Conservation (phyloP, 2,113 vertebrate genomes). For the Pelecanoides urinatrix region DNA sequence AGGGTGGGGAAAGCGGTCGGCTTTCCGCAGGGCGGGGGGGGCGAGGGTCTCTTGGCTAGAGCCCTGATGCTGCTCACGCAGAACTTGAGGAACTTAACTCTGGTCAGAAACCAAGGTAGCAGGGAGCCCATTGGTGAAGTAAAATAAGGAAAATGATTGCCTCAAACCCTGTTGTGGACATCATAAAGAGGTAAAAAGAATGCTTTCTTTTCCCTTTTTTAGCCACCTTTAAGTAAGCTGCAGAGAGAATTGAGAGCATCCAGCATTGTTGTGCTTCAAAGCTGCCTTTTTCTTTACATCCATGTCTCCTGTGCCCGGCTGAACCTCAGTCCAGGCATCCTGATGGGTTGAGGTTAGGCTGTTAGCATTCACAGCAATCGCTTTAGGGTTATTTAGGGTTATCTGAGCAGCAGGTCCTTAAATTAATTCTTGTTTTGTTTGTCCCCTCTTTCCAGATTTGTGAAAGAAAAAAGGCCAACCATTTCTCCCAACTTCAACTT, state of each 20-base stretch:
- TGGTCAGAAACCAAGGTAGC: background rate
- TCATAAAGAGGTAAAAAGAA: background rate
- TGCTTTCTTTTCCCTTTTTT: background rate
- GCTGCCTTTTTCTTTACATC: background rate
- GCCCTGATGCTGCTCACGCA: background rate
- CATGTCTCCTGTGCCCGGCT: background rate
- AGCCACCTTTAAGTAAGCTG: background rate
- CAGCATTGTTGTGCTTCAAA: background rate
- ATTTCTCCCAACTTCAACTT: conserved; percentile 87
- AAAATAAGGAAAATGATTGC: background rate
- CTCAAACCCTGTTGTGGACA: background rate
- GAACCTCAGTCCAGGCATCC: background rate
- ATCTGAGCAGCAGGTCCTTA: background rate
- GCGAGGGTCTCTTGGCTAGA: background rate
- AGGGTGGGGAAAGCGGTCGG: background rate
- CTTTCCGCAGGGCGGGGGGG: background rate
- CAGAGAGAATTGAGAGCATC: background rate
- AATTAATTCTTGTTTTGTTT: background rate
- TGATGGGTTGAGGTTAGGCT: background rate
- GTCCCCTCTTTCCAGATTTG: conserved; percentile 67
- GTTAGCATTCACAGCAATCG: background rate
- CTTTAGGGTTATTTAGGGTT: background rate
- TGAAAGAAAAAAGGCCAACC: conserved; percentile 84
- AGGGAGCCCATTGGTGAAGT: background rate
- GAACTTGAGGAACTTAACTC: background rate